Conservation (phyloP, 2,797 vertebrate genomes). For the Pipistrellus nathusii region DNA sequence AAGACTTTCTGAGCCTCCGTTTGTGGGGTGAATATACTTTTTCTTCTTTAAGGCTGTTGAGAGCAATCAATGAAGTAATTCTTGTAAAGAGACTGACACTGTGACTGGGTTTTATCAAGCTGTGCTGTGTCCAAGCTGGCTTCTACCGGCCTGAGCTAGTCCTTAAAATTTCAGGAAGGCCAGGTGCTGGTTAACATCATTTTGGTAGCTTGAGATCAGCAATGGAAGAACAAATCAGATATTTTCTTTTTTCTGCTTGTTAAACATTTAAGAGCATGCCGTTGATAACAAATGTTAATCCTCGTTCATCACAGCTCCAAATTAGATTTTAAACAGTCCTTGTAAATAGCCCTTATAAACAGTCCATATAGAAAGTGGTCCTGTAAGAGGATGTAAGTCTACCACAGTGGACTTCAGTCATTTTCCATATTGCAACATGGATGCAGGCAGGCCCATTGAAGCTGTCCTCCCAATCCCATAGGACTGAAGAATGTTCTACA, state of each 20-base stretch:
- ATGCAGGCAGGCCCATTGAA: neutral
- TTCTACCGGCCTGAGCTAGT: neutral
- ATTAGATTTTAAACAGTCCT: conserved; percentile 27
- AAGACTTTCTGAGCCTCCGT: neutral
- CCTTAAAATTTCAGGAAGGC: neutral
- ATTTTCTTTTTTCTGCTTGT: neutral
- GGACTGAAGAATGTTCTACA: neutral
- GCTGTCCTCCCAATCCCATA: neutral
- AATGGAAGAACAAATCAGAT: neutral
- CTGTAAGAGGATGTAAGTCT: conserved; percentile 49
- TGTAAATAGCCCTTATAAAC: conserved; percentile 55
- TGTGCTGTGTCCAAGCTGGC: neutral
- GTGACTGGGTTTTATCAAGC: neutral
- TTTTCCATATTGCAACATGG: neutral
- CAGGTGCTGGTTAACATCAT: neutral
- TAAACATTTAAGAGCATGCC: conserved; percentile 28
- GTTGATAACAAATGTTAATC: conserved; percentile 9
- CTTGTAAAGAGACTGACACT: neutral
- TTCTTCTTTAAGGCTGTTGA: neutral
- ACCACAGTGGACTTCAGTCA: neutral
- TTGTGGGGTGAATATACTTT: neutral
- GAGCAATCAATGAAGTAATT: neutral
- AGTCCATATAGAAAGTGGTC: neutral
- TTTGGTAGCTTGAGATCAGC: neutral
- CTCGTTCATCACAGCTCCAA: conserved; percentile 11